phyloP scores from a whole-genome alignment of 2,113 vertebrate species.

The Apeltes quadracus region DNA sequence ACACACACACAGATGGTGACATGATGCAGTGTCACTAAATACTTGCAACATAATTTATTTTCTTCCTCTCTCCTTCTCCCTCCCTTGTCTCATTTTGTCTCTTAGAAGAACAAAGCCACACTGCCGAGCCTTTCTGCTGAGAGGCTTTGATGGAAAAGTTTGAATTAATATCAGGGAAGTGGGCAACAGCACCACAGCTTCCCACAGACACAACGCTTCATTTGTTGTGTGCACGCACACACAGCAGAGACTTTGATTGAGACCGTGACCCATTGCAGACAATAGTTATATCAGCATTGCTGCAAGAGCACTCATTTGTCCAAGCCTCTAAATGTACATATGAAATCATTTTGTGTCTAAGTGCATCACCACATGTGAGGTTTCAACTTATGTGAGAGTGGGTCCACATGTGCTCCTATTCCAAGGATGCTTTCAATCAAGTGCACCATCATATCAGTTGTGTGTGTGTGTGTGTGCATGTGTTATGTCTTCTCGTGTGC shows the following conservation, averaged over 20 bases:
- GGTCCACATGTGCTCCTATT: constrained; percentile 20
- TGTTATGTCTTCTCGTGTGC: background rate
- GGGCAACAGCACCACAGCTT: constrained; percentile 37
- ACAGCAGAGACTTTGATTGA: constrained; percentile 13
- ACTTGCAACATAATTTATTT: constrained; percentile 20
- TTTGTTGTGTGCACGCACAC: constrained; percentile 8
- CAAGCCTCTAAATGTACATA: constrained; percentile 8
- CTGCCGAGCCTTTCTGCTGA: constrained; percentile 17
- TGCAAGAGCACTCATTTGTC: background rate
- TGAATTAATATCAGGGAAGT: constrained; percentile 43
- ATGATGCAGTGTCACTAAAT: constrained; percentile 37
- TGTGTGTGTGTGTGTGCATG: background rate
- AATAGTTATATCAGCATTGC: constrained; percentile 7
- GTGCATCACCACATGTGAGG: background rate
- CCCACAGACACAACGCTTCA: constrained; percentile 31
- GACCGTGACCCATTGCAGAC: constrained; percentile 12
- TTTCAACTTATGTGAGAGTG: background rate
- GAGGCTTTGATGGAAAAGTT: constrained; percentile 52
- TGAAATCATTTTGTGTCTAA: constrained; percentile 1
- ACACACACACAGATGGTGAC: constrained; percentile 1
- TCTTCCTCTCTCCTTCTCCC: constrained; percentile 8
- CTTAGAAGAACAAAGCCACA: constrained; percentile 28
- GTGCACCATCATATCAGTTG: background rate
- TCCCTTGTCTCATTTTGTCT: too few species aligned
- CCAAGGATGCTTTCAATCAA: constrained; percentile 9